Base-by-base conservation (phyloP, 1,140 invertebrate genomes). In the Asobara japonica region DNA sequence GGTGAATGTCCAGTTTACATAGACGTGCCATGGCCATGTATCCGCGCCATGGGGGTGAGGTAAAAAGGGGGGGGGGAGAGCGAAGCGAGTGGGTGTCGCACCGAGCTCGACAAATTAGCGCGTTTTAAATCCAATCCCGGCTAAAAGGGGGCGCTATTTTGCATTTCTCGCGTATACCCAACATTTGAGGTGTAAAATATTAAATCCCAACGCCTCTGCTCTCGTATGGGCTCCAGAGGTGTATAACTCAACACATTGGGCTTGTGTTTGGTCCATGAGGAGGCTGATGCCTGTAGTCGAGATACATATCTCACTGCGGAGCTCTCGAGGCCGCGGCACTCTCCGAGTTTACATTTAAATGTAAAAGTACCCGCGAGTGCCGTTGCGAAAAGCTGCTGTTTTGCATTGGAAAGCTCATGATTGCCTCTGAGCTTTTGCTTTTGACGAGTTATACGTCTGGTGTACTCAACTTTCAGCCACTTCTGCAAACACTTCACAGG, bases 391-490 rank as follows among this genome's bases (percentile, higher is more conserved):
- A 85, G 83, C 84, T 86, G 81, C 85, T 88, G 84, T 86, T 88
- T 88, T 88, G 85, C 86, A 88, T 88, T 88, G 85, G 84, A 88
- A 88, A 88, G 86, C 86, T 86, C 85, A 85, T 88, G 84, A 88
- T 88, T 88, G 86, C 86, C 83, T 86, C 85, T 84, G 85, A 88
- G 86, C 82, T 86, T 45, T 85, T 86, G 85, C 86, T 86, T 87
- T 87, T 87, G 86, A 87, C 79, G 82, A 72, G 56, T 33, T 73
- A 73, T 69, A 77, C 73, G 74, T 79, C 25, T 30, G n/a, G n/a
- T 51, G 20, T 2, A 56, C 22, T 27, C 18, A 1, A 56, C 22
- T 18, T 56, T 45, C 8, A 8, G n/a, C 51, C n/a, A 51, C 48
- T 51, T 51, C n/a, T 20, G 8, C 51, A n/a, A n/a, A n/a, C n/a